Base-by-base conservation (phyloP, 2,888 invertebrate genomes). In the Chaetogeoica ovagalla region DNA sequence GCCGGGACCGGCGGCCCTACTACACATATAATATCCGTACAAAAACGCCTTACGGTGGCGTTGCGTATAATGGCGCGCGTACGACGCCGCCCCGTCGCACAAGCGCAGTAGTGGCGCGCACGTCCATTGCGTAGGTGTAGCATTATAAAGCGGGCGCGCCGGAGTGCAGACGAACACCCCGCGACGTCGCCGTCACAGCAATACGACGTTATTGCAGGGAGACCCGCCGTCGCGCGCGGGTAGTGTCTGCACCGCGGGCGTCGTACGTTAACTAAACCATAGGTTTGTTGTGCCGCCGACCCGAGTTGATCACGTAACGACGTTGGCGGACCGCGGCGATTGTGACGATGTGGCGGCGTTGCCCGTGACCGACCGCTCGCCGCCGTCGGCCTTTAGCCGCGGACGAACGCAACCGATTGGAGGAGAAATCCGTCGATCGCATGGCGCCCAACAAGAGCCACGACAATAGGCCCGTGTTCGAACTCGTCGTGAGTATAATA, bases 401-500 rank as follows among this genome's bases (percentile, higher is more conserved):
- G 79, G 69, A 71, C 23, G 55, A 43, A 57, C 79, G 71, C 55
- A 3, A 68, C 6, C 43, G 11, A n/a, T n/a, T n/a, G n/a, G n/a
- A n/a, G n/a, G 1, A 13, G 13, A 11, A 15, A 43, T 11, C 11
- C 66, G 76, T 48, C 70, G 59, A 23, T 57, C 55, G 79, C 62
- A 79, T 79, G 79, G 79, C 70, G 70, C 79, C 70, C 39, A 43
- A 57, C 37, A 79, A 71, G 63, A 71, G 52, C 37, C 4, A 30
- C 30, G 6, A 9, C 48, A 60, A 23, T 2, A 70, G 79, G 71
- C 71, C 79, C 62, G 71, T 79, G 52, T 79, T 79, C 62, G 79
- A 79, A 71, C 55, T 79, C 13, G 79, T 23, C 37, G 77, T 79
- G 62, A 79, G 79, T 79, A 79, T 5, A n/a, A 30, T 30, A 30